Base-by-base conservation (phyloP, 2,113 vertebrate genomes). In the Budorcas taxicolor region DNA sequence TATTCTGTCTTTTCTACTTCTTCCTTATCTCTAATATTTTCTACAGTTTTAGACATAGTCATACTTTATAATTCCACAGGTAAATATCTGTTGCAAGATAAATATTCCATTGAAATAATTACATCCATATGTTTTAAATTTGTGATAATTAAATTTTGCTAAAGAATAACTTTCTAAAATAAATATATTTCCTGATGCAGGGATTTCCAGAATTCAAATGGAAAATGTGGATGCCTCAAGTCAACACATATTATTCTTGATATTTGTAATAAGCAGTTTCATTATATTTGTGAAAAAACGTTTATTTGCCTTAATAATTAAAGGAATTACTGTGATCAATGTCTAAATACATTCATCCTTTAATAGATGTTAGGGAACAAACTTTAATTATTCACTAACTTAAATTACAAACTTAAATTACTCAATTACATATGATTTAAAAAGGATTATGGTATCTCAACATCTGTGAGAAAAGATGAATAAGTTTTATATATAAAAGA, bases 181-280 rank as follows among this genome's bases (percentile, higher is more conserved):
- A 36, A 45, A 33, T 55, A 47, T 36, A 7, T 81, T 88, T 3
- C 89, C 11, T 89, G 29, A 64, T 55, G 23, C 16, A 94, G 93
- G 88, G 8, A 33, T 62, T 52, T 91, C 25, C 64, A n/a, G 19
- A 23, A 4, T 93, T 7, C 5, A 33, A 4, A 0, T 23, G 33
- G 7, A 45, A 53, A 78, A 21, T 95, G 94, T 85, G 94, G 55
- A 76, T n/a, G 33, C 45, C 3, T 78, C n/a, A 78, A 45, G 57
- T 3, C 55, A 86, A 7, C 7, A 78, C 1, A 0, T 27, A 86
- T 95, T 91, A 15, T 3, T 53, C 25, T 6, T 91, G 19, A 47
- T 64, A 5, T 10, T 53, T 86, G 64, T 86, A 14, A 2, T 29
- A 76, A 0, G 52, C 4, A 0, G 1, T 45, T 43, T 64, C 16